phyloP scores from a whole-genome alignment of 2,113 vertebrate genomes.

The Elachura formosa region DNA sequence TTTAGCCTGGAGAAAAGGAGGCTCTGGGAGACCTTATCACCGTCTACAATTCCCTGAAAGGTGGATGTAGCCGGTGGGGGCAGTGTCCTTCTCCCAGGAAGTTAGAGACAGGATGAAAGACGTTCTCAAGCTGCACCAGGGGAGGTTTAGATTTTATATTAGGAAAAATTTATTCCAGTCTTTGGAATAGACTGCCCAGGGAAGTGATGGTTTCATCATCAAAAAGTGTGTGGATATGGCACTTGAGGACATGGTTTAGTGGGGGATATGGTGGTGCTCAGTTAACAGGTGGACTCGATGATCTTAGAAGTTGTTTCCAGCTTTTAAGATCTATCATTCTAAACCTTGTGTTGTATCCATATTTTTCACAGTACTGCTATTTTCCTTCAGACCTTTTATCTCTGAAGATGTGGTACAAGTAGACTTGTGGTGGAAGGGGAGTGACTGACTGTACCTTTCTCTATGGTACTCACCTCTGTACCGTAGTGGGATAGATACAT shows the following conservation, averaged over 20 bases:
- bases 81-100: not conserved
- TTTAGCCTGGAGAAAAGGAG: not conserved
- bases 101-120: not conserved
- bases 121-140: not conserved
- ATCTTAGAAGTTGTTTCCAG: not conserved
- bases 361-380: not conserved
- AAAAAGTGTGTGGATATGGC: no score
- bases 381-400: not conserved
- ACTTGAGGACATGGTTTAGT: not conserved
- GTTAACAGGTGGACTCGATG: not conserved
- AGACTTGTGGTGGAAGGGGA: not conserved
- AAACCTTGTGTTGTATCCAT: not conserved
- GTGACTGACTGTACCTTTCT: not conserved
- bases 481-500: not conserved
- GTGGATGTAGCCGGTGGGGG: not conserved
- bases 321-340: not conserved
- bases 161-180: not conserved
- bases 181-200: not conserved
- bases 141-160: not conserved
- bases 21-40: not conserved
- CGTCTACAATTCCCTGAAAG: not conserved
- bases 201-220: not conserved
- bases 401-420: not conserved
- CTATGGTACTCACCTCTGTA: not conserved
- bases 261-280: accelerated